Evolutionary conservation across 2,888 invertebrate genomes (phyloP).

Genomic region (Ectemnius cavifrons): DNA sequence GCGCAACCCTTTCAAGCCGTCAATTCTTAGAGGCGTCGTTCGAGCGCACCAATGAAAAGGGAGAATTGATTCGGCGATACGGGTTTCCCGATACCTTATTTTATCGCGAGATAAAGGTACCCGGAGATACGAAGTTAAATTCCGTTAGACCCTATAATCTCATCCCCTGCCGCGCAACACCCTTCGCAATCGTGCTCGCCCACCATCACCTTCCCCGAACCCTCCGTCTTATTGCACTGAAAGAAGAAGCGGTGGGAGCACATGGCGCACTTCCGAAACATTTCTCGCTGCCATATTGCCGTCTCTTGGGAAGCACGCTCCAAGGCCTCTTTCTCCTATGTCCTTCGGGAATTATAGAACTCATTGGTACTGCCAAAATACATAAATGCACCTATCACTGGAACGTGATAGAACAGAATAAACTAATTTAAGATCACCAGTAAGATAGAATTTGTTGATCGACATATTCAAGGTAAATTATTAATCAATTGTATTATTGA

Average conservation of each 20-base stretch:
- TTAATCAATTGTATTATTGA: too few relatives aligned
- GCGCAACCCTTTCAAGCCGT: too few relatives aligned
- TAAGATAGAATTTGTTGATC: too few relatives aligned
- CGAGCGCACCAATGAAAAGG: too few relatives aligned
- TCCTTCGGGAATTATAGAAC: conserved; percentile 17
- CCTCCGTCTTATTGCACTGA: conserved; percentile 35
- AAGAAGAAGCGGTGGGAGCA: conserved; percentile 10
- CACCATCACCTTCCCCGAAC: background rate
- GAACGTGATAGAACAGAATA: too few relatives aligned
- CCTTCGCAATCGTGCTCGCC: background rate
- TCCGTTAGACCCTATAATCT: background rate
- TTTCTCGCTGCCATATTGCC: conserved; percentile 32
- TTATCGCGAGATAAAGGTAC: background rate
- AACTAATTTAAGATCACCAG: too few relatives aligned
- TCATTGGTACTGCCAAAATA: background rate
- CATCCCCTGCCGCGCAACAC: background rate
- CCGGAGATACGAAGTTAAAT: background rate
- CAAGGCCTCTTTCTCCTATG: background rate
- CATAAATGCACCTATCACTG: too few relatives aligned
- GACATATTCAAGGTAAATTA: too few relatives aligned
- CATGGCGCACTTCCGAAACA: conserved; percentile 12
- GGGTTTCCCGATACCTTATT: too few relatives aligned
- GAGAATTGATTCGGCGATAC: too few relatives aligned
- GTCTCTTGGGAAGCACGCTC: background rate
- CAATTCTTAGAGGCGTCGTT: too few relatives aligned